Evolutionary conservation across 2,113 vertebrate genomes (phyloP).

Genomic region (Hepsetus odoe): DNA sequence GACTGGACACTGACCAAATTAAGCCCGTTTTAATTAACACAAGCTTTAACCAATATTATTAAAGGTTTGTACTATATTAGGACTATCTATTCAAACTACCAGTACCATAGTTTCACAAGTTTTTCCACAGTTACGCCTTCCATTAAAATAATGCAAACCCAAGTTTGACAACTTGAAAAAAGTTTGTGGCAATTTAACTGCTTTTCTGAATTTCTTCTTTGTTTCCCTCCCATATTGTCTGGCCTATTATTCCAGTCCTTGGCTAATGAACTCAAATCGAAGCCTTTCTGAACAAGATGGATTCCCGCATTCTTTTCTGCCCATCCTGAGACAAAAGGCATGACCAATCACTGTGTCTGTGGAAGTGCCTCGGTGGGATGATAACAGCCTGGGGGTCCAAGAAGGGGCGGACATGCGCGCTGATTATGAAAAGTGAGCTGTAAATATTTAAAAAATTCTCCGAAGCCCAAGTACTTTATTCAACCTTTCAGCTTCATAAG

Average conservation of each 20-base stretch:
- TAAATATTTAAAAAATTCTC: constrained; percentile 75
- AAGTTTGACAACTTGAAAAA: constrained; percentile 22
- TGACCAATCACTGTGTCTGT: constrained; percentile 71
- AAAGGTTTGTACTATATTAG: neutral
- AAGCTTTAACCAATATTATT: constrained; percentile 23
- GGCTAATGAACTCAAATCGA: constrained; percentile 40
- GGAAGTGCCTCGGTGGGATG: constrained; percentile 60
- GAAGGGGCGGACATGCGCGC: constrained; percentile 56
- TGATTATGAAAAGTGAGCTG: constrained; percentile 73
- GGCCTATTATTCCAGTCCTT: constrained; percentile 40
- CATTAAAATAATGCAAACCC: neutral
- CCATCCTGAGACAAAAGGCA: constrained; percentile 50
- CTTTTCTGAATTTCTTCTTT: constrained; percentile 1
- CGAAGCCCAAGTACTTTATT: constrained; percentile 65
- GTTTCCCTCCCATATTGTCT: constrained; percentile 34
- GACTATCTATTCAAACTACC: constrained; percentile 30
- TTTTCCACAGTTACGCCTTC: neutral
- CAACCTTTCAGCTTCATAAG: constrained; percentile 73
- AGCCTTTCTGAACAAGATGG: constrained; percentile 35
- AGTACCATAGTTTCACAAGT: neutral
- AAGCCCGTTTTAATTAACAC: constrained; percentile 37
- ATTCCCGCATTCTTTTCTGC: constrained; percentile 43
- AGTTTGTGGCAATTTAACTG: constrained; percentile 42
- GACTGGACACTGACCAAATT: constrained; percentile 7
- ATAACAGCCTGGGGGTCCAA: constrained; percentile 58